Conservation (phyloP, 1,140 invertebrate genomes). For the Musca vetustissima region DNA sequence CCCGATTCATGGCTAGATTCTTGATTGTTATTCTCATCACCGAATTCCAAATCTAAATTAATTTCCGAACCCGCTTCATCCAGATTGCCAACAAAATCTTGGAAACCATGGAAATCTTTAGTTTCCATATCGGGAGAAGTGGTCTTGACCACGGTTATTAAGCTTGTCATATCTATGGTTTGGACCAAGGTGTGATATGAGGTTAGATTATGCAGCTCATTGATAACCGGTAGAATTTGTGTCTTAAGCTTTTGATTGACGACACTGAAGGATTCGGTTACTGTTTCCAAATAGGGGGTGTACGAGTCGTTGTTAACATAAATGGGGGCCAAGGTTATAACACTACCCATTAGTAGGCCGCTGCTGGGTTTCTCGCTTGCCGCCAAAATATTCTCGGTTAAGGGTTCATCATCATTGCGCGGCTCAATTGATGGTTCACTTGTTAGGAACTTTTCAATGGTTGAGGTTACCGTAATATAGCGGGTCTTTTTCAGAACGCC, state of each 20-base stretch:
- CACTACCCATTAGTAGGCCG: constrained; percentile 69
- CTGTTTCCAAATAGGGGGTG: constrained; percentile 80
- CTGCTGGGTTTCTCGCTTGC: constrained; percentile 74
- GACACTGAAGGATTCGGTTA: constrained; percentile 89
- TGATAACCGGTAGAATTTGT: constrained; percentile 78
- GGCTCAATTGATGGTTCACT: constrained; percentile 60
- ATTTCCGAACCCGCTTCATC: constrained; percentile 87
- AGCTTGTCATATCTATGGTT: constrained; percentile 81
- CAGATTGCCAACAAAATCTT: constrained; percentile 80
- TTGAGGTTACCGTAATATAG: constrained; percentile 81
- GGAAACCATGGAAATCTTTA: constrained; percentile 57
- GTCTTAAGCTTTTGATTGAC: constrained; percentile 85
- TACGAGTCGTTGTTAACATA: constrained; percentile 71
- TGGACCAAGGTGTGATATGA: constrained; percentile 79
- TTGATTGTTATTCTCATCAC: constrained; percentile 73
- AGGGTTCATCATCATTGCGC: constrained; percentile 64
- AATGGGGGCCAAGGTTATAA: constrained; percentile 79
- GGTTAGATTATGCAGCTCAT: constrained; percentile 67
- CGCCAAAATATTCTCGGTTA: constrained; percentile 84
- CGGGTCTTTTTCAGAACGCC: constrained; percentile 83
- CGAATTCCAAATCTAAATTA: constrained; percentile 80
- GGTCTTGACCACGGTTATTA: constrained; percentile 86
- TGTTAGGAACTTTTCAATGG: constrained; percentile 73
- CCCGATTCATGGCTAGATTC: constrained; percentile 61
- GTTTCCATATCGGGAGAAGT: constrained; percentile 82